phyloP scores from a whole-genome alignment of 2,113 vertebrate species.

The Pampusana beccarii region DNA sequence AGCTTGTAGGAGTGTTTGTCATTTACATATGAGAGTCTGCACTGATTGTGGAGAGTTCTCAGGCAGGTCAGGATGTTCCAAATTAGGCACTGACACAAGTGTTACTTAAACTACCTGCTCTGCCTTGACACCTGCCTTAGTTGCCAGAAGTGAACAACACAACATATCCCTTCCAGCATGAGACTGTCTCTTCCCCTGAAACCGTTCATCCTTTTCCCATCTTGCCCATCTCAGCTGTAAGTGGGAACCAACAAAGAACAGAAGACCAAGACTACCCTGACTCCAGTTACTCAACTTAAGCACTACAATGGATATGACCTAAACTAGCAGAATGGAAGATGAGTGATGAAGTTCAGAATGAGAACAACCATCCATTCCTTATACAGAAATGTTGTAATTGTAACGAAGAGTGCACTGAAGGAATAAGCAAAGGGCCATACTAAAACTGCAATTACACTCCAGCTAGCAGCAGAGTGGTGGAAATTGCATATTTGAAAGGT shows the following conservation, averaged over 20 bases:
- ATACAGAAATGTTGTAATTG: background rate
- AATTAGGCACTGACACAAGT: background rate
- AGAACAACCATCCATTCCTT: background rate
- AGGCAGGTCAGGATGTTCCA: background rate
- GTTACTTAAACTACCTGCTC: background rate
- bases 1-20: background rate
- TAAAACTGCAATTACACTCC: background rate
- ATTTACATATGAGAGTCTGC: background rate
- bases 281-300: background rate
- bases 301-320: background rate
- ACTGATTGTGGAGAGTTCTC: background rate
- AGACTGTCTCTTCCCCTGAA: background rate
- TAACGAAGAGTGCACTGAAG: background rate
- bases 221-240: background rate
- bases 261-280: background rate
- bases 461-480: background rate
- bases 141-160: background rate
- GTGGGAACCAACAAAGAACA: background rate
- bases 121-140: background rate
- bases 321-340: background rate
- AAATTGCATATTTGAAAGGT: background rate
- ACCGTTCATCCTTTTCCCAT: background rate
- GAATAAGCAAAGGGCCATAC: background rate
- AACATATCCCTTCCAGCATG: background rate
- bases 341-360: background rate